Evolutionary conservation across 2,888 invertebrate species (phyloP).

Genomic region (Spodoptera littoralis): DNA sequence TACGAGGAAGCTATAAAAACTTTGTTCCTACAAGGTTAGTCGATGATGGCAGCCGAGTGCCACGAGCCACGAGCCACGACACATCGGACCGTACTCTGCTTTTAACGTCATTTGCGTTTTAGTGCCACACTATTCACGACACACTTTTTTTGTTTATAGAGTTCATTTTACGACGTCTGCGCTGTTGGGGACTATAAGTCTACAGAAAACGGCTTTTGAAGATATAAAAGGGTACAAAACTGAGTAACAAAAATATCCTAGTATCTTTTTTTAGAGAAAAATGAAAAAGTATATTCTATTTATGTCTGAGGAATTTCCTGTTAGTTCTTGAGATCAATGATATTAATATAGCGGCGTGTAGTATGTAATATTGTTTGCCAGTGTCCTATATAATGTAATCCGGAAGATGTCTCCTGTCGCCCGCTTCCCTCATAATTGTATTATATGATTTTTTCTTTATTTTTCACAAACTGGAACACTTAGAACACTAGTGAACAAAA

Average conservation of each 20-base stretch:
- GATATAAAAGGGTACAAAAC: constrained; percentile 28
- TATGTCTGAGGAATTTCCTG: constrained; percentile 5
- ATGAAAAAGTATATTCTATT: background rate
- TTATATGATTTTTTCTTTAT: too few species aligned
- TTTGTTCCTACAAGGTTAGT: background rate
- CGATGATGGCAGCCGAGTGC: constrained; percentile 12
- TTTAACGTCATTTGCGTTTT: constrained; percentile 53
- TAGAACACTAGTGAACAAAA: too few species aligned
- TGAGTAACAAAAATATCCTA: constrained; percentile 10
- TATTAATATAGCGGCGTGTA: background rate
- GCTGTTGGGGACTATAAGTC: constrained; percentile 27
- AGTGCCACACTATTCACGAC: constrained; percentile 37
- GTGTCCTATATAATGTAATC: too few species aligned
- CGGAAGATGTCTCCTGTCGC: too few species aligned
- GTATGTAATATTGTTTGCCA: too few species aligned
- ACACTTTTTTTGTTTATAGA: constrained; percentile 49
- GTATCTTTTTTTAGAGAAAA: constrained; percentile 5
- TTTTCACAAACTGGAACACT: too few species aligned
- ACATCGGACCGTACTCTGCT: constrained; percentile 28
- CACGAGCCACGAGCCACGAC: background rate
- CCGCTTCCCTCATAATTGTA: too few species aligned
- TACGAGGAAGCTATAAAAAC: constrained; percentile 11
- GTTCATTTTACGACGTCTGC: constrained; percentile 35
- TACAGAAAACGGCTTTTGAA: constrained; percentile 13
- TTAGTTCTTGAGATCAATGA: background rate